These are phyloP conservation scores for Nanorana parkeri DNA, from an alignment of 2,113 vertebrate genomes.

Conservation along the genomic window DNA sequence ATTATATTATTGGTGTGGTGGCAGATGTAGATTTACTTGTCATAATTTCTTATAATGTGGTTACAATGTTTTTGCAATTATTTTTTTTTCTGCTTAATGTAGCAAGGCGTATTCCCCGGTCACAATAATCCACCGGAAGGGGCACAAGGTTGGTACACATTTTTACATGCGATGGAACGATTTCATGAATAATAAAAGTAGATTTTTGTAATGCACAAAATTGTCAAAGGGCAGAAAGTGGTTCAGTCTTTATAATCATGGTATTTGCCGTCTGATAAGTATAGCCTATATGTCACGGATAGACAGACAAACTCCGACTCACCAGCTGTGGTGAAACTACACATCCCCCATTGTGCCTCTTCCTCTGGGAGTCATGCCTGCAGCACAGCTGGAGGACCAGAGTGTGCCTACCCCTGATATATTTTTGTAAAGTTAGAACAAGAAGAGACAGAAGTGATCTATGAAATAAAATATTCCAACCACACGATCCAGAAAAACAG, in stretches of 20 bases:
- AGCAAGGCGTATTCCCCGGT: constrained; percentile 18
- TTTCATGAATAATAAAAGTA: not conserved
- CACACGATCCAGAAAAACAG: constrained; percentile 46
- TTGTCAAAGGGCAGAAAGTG: no score
- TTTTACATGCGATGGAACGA: not conserved
- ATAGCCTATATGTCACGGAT: no score
- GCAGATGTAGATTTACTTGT: not conserved
- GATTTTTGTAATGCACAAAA: no score
- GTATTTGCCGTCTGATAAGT: no score
- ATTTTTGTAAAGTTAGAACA: not conserved
- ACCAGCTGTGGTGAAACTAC: no score
- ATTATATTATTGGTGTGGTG: not conserved
- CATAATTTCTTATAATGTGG: not conserved
- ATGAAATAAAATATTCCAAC: constrained; percentile 71
- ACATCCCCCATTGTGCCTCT: no score
- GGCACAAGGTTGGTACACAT: constrained; percentile 6
- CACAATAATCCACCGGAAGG: constrained; percentile 3
- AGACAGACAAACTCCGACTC: no score
- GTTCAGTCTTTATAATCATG: no score
- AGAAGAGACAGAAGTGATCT: constrained; percentile 61
- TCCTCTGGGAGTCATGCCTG: no score
- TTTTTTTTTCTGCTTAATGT: not conserved
- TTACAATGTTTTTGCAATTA: not conserved
- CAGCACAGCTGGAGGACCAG: no score
- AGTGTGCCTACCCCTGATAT: no score